These are phyloP conservation scores for Dinoponera quadriceps DNA, from an alignment of 1,140 invertebrate species.

Conservation along the genomic window DNA sequence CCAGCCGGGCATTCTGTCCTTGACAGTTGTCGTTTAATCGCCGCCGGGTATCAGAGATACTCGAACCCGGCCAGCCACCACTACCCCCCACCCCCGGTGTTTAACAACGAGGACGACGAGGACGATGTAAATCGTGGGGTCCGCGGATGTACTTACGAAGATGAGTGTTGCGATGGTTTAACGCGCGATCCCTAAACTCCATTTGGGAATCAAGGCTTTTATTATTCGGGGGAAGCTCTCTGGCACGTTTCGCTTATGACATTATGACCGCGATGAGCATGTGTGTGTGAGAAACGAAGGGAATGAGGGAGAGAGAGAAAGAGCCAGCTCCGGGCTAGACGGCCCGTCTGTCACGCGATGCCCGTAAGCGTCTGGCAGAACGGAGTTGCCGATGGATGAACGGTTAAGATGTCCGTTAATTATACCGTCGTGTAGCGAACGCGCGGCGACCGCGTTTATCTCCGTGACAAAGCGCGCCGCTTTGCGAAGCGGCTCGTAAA, in stretches of 20 bases:
- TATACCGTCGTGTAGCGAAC: not conserved
- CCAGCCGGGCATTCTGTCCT: conserved; percentile 44
- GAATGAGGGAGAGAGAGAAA: not conserved
- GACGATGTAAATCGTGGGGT: not conserved
- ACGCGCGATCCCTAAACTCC: not conserved
- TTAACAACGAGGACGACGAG: not conserved
- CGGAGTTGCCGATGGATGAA: conserved; percentile 18
- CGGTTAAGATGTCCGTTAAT: conserved; percentile 14
- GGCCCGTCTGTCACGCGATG: conserved; percentile 26
- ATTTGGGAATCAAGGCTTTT: conserved; percentile 25
- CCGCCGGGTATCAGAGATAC: conserved; percentile 35
- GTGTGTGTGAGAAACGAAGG: not conserved
- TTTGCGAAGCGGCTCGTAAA: not conserved
- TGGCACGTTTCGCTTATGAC: conserved; percentile 17
- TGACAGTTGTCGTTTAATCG: conserved; percentile 73
- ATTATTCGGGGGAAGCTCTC: not conserved
- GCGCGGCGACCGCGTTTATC: not conserved
- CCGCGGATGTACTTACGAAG: conserved; percentile 24
- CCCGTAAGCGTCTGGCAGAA: not conserved
- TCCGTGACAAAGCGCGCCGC: not conserved
- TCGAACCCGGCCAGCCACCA: not conserved
- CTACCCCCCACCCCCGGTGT: not conserved
- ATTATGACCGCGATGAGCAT: not conserved
- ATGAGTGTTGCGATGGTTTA: conserved; percentile 37
- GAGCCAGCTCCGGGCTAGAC: conserved; percentile 28